Percentiles rank a stretch among this genome's conserved stretches.
phyloP scores from a whole-genome alignment of 2,113 vertebrate genomes.

The Anolis carolinensis region DNA sequence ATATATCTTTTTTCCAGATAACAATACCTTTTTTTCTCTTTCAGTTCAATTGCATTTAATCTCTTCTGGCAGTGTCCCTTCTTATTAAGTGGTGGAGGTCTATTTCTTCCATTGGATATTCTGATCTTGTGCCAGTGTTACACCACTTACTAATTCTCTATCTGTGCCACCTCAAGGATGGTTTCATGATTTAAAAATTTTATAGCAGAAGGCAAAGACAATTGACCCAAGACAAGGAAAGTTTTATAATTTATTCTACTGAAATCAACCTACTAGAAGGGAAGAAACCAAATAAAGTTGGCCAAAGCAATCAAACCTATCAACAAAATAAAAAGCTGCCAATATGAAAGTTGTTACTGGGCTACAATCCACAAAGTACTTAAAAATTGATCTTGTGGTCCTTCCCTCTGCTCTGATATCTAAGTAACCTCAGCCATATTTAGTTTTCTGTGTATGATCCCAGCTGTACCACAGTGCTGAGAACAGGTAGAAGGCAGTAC shows the following conservation, averaged over 20 bases:
- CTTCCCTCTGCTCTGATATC: not conserved
- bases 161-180: not conserved
- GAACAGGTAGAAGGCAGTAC: not conserved
- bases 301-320: not conserved
- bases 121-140: not conserved
- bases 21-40: constrained; percentile 18
- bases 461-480: not conserved
- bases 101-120: not conserved
- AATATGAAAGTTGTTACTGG: not conserved
- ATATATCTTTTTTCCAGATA: constrained; percentile 20
- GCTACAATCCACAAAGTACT: not conserved
- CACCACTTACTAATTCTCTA: not conserved
- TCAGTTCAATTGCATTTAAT: constrained; percentile 3
- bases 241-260: not conserved
- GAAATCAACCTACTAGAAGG: too few relatives aligned
- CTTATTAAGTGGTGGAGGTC: constrained; percentile 22
- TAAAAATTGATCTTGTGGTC: not conserved
- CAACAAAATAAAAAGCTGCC: not conserved
- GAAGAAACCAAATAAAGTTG: not conserved
- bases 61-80: constrained; percentile 55
- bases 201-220: not conserved
- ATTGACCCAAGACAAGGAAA: not conserved
- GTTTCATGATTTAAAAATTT: not conserved
- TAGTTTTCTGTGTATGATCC: not conserved
- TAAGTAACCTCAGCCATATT: not conserved